Conservation (phyloP, 2,888 invertebrate species). For the Dioctria rufipes region DNA sequence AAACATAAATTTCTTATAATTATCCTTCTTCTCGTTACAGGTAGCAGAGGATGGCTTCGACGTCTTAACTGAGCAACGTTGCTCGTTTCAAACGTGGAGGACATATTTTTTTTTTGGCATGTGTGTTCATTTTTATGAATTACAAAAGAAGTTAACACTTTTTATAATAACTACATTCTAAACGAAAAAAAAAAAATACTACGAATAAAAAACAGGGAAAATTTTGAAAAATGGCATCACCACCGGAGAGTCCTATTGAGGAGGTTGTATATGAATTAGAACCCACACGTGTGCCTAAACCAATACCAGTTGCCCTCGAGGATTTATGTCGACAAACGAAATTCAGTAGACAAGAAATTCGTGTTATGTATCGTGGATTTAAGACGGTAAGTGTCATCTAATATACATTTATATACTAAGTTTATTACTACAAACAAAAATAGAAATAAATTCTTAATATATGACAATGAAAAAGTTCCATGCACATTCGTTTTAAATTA, state of each 20-base stretch:
- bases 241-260: conserved; percentile 89
- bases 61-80: background rate
- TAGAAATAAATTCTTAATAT: background rate
- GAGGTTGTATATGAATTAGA: conserved; percentile 90
- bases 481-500: background rate
- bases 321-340: conserved; percentile 94
- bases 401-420: background rate
- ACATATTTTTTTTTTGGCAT: background rate
- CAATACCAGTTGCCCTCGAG: conserved; percentile 89
- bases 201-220: background rate
- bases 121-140: background rate
- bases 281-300: conserved; percentile 82
- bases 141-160: background rate
- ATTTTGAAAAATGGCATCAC: conserved; percentile 80
- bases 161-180: background rate
- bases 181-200: too few relatives aligned
- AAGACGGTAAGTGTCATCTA: conserved; percentile 74
- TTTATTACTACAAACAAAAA: background rate
- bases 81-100: background rate
- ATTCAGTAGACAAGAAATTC: conserved; percentile 94
- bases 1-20: background rate
- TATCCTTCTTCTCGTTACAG: background rate
- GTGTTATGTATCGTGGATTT: conserved; percentile 97
- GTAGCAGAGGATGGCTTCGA: background rate
- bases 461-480: background rate